Percentiles rank a stretch among this genome's conserved stretches.
Evolutionary conservation across 2,888 invertebrate species (phyloP).

Genomic region (Xestobium rufovillosum): DNA sequence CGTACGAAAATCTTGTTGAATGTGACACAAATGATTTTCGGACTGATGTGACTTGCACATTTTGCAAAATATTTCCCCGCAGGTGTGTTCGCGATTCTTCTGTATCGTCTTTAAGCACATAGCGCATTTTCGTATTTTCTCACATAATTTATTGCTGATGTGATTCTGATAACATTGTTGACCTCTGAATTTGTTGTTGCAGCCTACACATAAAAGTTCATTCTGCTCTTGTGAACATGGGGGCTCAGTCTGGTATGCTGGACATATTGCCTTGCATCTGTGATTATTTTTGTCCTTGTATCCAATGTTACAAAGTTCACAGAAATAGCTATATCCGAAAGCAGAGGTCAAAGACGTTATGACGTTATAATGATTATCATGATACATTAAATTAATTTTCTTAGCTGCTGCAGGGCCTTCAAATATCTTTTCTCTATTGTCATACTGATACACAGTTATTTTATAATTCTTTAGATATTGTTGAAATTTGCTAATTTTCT

Average conservation of each 20-base stretch:
- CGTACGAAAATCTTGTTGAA: slow-evolving; percentile 9
- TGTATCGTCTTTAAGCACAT: slow-evolving; percentile 13
- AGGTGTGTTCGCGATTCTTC: slow-evolving; percentile 7
- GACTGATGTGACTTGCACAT: slow-evolving; percentile 14
- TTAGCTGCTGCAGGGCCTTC: slow-evolving; percentile 8
- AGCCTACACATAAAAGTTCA: slow-evolving; percentile 13
- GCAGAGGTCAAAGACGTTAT: slow-evolving; percentile 24
- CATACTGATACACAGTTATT: slow-evolving; percentile 19
- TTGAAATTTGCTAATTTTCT: slow-evolving; percentile 14
- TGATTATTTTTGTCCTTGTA: slow-evolving; percentile 19
- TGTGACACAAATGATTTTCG: slow-evolving; percentile 16
- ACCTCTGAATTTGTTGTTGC: slow-evolving; percentile 13
- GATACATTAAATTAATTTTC: slow-evolving; percentile 23
- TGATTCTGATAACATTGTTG: slow-evolving; percentile 16
- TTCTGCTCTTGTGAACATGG: slow-evolving; percentile 12
- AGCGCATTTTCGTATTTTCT: too few relatives aligned
- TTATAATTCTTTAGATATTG: slow-evolving; percentile 14
- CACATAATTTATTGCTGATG: too few relatives aligned
- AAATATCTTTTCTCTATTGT: slow-evolving; percentile 15
- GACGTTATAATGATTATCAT: slow-evolving; percentile 24
- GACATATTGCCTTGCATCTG: slow-evolving; percentile 17
- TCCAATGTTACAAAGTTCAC: slow-evolving; percentile 23
- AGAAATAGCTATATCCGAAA: slow-evolving; percentile 24
- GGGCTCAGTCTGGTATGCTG: slow-evolving; percentile 10
- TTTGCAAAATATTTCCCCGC: slow-evolving; percentile 12